These are phyloP conservation scores for Dryadula phaetusa DNA, from an alignment of 2,888 invertebrate genomes.

Conservation along the genomic window DNA sequence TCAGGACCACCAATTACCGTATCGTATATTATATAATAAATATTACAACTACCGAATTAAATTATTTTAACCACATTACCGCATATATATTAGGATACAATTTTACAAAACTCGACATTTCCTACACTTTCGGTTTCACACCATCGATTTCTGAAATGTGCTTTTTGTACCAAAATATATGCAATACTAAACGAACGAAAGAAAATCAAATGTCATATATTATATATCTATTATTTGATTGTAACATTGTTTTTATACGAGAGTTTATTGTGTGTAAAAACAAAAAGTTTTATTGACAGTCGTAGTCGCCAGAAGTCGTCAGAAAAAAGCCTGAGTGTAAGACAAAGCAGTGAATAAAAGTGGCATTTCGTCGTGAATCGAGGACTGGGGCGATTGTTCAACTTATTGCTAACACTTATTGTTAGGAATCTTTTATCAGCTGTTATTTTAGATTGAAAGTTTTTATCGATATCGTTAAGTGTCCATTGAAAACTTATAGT, in stretches of 20 bases:
- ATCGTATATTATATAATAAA: too few relatives aligned
- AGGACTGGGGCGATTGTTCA: conserved; percentile 23
- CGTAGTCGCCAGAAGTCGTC: conserved; percentile 10
- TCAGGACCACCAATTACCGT: too few relatives aligned
- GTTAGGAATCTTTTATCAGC: conserved; percentile 29
- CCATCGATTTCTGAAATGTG: too few relatives aligned
- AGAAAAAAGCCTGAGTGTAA: conserved; percentile 11
- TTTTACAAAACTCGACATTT: too few relatives aligned
- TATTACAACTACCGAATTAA: too few relatives aligned
- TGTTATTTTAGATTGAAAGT: conserved; percentile 28
- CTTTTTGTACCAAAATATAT: too few relatives aligned
- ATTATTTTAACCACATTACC: too few relatives aligned
- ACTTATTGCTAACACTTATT: conserved; percentile 34
- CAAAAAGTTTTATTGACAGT: background rate
- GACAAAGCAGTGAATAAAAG: conserved; percentile 29
- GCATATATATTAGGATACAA: too few relatives aligned
- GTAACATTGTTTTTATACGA: background rate
- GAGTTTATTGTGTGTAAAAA: background rate
- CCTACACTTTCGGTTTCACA: too few relatives aligned
- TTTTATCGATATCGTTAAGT: conserved; percentile 26
- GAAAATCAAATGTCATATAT: too few relatives aligned
- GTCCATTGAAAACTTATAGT: conserved; percentile 3
- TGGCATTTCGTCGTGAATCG: conserved; percentile 24
- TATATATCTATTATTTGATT: background rate
- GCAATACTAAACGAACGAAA: too few relatives aligned